Percentiles rank a stretch among this genome's conserved stretches.
Conservation (phyloP, 2,113 vertebrate genomes). For the Anguilla rostrata region DNA sequence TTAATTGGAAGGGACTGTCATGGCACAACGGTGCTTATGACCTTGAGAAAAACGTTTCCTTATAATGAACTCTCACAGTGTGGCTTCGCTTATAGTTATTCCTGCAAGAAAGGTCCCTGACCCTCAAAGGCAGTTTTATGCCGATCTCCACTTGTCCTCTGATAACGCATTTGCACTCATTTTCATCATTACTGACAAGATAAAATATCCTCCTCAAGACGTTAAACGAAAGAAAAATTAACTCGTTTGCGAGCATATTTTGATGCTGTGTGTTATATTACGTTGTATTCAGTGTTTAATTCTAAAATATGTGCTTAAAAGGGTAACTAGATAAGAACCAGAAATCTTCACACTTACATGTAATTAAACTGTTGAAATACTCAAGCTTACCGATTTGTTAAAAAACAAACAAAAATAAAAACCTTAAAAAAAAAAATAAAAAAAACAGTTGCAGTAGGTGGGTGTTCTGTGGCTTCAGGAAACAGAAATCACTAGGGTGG, state of each 20-base stretch:
- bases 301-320: background rate
- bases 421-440: no score
- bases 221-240: background rate
- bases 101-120: conserved; percentile 5
- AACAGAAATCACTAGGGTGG: background rate
- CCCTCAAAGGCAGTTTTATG: conserved; percentile 22
- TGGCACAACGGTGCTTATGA: background rate
- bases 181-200: background rate
- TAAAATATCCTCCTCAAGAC: background rate
- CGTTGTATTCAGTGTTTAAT: background rate
- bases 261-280: background rate
- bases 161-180: background rate
- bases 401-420: no score
- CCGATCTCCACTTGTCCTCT: background rate
- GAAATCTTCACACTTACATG: no score
- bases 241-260: background rate
- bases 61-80: conserved; percentile 4
- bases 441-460: no score
- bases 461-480: background rate
- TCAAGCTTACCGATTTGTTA: no score
- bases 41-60: conserved; percentile 10
- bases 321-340: background rate
- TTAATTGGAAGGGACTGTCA: conserved; percentile 3
- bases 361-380: no score
- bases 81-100: background rate